Percentiles rank a stretch among this genome's conserved stretches.
phyloP scores from a whole-genome alignment of 2,113 vertebrate genomes.

The Erinaceus europaeus region DNA sequence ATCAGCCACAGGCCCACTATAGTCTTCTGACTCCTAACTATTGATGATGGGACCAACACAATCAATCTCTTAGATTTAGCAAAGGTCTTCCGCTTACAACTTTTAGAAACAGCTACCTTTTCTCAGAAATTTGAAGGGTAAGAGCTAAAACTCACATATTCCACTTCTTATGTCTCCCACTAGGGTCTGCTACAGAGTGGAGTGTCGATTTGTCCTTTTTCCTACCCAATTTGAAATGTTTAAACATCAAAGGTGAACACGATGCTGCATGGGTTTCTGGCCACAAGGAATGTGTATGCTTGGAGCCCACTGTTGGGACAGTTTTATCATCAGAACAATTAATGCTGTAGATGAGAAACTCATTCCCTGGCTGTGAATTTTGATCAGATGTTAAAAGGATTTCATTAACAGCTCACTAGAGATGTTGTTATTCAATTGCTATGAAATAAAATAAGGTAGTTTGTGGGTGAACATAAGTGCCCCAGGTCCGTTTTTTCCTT shows the following conservation, averaged over 20 bases:
- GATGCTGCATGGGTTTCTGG: constrained; percentile 28
- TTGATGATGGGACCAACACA: not conserved
- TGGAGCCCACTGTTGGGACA: not conserved
- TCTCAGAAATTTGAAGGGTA: constrained; percentile 23
- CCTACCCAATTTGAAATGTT: not conserved
- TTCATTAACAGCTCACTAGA: constrained; percentile 53
- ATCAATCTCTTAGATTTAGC: not conserved
- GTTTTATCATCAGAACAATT: constrained; percentile 58
- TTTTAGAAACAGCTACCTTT: not conserved
- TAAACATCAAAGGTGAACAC: not conserved
- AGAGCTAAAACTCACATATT: not conserved
- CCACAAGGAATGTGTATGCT: constrained; percentile 23
- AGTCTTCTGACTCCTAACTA: not conserved
- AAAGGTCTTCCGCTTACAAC: not conserved
- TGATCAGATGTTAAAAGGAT: constrained; percentile 46
- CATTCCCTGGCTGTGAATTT: constrained; percentile 50
- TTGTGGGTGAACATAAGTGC: not conserved
- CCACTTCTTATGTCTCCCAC: not conserved
- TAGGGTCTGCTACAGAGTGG: not conserved
- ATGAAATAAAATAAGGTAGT: constrained; percentile 39
- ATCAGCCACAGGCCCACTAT: not conserved
- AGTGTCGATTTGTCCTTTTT: not conserved
- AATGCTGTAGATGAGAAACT: not conserved
- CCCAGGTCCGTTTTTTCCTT: not conserved
- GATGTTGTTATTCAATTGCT: not conserved